Evolutionary conservation across 1,140 invertebrate genomes (phyloP).

Genomic region (Drosophila elegans): DNA sequence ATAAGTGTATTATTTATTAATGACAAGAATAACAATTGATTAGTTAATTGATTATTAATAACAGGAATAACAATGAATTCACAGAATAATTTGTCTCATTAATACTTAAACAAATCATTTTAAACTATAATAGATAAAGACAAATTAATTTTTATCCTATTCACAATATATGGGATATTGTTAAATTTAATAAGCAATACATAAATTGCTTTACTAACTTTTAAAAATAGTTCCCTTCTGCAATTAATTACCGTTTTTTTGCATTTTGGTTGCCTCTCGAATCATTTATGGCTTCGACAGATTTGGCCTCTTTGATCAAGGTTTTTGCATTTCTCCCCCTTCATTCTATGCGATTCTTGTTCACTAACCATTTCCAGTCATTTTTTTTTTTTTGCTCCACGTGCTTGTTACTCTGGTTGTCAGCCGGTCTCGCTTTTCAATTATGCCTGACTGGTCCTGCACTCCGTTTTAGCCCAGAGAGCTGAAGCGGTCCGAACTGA

Average conservation of each 20-base stretch:
- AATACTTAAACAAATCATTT: too few relatives aligned
- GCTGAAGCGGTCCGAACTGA: background rate
- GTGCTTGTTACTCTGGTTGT: slow-evolving; percentile 32
- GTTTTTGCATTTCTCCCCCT: slow-evolving; percentile 16
- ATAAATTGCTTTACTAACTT: background rate
- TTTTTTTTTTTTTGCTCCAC: slow-evolving; percentile 18
- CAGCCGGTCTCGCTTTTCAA: slow-evolving; percentile 62
- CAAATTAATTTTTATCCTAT: too few relatives aligned
- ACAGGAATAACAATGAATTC: too few relatives aligned
- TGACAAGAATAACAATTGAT: too few relatives aligned
- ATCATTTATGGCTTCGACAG: slow-evolving; percentile 69
- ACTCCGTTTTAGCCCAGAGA: slow-evolving; percentile 6
- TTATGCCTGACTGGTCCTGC: slow-evolving; percentile 48
- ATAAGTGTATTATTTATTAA: too few relatives aligned
- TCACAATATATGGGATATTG: too few relatives aligned
- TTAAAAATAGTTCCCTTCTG: background rate
- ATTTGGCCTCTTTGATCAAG: slow-evolving; percentile 59
- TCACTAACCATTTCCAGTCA: slow-evolving; percentile 25
- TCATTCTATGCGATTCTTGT: slow-evolving; percentile 29
- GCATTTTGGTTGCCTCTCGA: slow-evolving; percentile 9
- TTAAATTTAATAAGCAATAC: too few relatives aligned
- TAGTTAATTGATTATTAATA: too few relatives aligned
- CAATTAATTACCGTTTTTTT: slow-evolving; percentile 14
- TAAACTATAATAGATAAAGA: too few relatives aligned
- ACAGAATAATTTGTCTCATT: too few relatives aligned